Percentiles rank a stretch among this genome's conserved stretches.
These are phyloP conservation scores for Tylochromis polylepis DNA, from an alignment of 2,113 vertebrate genomes.

Conservation along the genomic window DNA sequence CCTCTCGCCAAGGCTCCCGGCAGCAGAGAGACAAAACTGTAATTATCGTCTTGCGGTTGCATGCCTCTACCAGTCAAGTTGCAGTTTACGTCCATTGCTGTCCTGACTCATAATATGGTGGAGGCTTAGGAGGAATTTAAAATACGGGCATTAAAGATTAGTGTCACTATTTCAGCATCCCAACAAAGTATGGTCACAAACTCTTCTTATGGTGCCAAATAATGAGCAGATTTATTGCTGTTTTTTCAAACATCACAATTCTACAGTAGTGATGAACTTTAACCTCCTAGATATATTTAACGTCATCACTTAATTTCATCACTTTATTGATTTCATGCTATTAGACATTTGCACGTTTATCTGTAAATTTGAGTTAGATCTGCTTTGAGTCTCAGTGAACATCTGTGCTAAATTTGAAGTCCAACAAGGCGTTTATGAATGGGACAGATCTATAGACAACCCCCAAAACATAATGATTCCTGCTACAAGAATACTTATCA, in stretches of 20 bases:
- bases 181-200: neutral
- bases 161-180: neutral
- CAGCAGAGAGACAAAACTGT: neutral
- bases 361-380: neutral
- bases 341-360: neutral
- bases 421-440: accelerated
- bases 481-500: neutral
- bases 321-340: neutral
- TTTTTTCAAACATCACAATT: neutral
- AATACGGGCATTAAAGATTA: neutral
- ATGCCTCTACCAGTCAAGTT: neutral
- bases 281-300: neutral
- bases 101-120: neutral
- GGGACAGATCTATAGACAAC: neutral
- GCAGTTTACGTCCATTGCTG: neutral
- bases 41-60: neutral
- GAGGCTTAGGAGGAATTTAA: neutral
- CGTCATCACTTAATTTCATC: neutral
- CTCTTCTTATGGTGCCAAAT: neutral
- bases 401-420: neutral
- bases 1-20: neutral
- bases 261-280: neutral
- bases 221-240: neutral
- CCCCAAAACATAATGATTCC: neutral
- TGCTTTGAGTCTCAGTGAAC: neutral